Base-by-base conservation (phyloP, 2,797 vertebrate genomes). In the Chelon labrosus region DNA sequence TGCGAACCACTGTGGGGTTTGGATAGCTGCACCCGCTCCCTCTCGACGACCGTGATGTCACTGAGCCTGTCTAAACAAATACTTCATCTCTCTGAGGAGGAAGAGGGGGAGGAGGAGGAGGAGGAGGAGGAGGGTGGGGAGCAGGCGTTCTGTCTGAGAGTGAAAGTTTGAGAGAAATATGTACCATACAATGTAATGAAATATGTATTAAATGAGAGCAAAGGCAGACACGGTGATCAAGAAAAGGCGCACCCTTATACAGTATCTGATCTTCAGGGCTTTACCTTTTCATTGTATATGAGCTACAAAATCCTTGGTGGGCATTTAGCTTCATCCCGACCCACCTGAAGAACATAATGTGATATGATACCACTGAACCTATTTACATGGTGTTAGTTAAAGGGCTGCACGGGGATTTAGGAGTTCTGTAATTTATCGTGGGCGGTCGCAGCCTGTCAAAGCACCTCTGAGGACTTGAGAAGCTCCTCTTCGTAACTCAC, bases 21-120 rank as follows among this genome's bases (percentile, higher is more conserved):
- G 58, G 54, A 73, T 58, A 62, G 47, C 55, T 60, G 63, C 44
- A 47, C 31, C 66, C 22, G 27, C 49, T 84, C 39, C 63, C 53
- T 76, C 47, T 65, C 25, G 44, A 69, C n/a, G 22, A 73, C 80
- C 73, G 69, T 63, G 77, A 83, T 74, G 68, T 84, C 70, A 79
- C 73, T 51, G 14, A 77, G 63, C 57, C 80, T 84, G 58, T 67
- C 80, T 77, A 84, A 86, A 85, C 75, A 84, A 86, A 85, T 84
- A 72, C 66, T 77, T 86, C 62, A 86, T 85, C 78, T 67, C 53
- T 79, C 70, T 53, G 64, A 77, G 64, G 59, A 75, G 62, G 68
- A 61, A 74, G 56, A 75, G 65, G 68, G 58, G 76, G 56, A 49
- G 59, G 75, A 22, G 49, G 75, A 22, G 49, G 64, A 77, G 64